These are phyloP conservation scores for Sycophila texana DNA, from an alignment of 2,888 invertebrate species.

Conservation along the genomic window DNA sequence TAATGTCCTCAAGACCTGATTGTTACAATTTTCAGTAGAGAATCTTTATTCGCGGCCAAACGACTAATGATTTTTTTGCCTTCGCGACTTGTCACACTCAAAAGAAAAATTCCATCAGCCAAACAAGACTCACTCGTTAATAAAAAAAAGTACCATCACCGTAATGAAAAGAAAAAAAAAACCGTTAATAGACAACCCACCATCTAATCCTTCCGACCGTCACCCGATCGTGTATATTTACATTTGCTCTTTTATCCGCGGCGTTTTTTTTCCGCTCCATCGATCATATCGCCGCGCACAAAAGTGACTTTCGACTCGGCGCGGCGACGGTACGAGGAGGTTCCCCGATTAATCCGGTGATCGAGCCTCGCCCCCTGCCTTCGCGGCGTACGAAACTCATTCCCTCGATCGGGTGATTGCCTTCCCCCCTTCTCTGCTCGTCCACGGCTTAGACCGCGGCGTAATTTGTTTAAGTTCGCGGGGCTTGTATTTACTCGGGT, in stretches of 20 bases:
- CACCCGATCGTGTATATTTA: background rate
- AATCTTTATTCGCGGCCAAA: too few relatives aligned
- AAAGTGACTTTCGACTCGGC: background rate
- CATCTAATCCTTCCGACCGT: background rate
- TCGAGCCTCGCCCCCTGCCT: constrained; percentile 23
- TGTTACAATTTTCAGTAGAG: too few relatives aligned
- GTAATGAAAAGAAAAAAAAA: too few relatives aligned
- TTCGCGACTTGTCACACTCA: too few relatives aligned
- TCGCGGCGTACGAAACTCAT: background rate
- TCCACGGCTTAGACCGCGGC: background rate
- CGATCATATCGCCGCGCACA: constrained; percentile 7
- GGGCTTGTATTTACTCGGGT: constrained; percentile 11
- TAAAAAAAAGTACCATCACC: too few relatives aligned
- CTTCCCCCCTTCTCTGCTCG: background rate
- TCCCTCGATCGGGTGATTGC: constrained; percentile 9
- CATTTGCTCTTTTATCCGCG: background rate
- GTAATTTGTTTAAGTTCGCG: constrained; percentile 37
- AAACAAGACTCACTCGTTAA: too few relatives aligned
- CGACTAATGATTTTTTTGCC: too few relatives aligned
- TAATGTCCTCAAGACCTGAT: too few relatives aligned
- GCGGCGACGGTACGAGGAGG: background rate
- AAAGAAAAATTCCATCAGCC: too few relatives aligned
- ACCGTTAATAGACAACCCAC: too few relatives aligned
- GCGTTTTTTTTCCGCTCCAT: background rate
- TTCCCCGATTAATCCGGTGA: constrained; percentile 37